Conservation (phyloP, 1,140 invertebrate species). For the Akabosia matsudoensis region DNA sequence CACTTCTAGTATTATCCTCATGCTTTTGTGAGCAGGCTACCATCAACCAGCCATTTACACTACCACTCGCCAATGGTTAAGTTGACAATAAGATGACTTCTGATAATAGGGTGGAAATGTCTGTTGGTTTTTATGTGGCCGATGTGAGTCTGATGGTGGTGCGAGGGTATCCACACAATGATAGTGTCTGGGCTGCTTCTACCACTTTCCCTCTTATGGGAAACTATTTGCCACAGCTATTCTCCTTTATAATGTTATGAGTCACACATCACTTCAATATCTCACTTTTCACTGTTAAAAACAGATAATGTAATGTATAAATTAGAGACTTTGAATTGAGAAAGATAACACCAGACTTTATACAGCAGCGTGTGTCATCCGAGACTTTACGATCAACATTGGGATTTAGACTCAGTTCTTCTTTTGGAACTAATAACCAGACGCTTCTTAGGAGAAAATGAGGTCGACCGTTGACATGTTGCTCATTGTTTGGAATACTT, state of each 20-base stretch:
- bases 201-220: neutral
- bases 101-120: neutral
- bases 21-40: neutral
- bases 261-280: neutral
- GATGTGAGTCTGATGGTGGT: no score
- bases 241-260: neutral
- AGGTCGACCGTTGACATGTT: no score
- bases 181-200: no score
- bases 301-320: neutral
- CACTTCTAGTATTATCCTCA: constrained; percentile 15
- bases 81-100: neutral
- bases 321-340: neutral
- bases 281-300: neutral
- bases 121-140: no score
- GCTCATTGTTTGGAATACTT: no score
- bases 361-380: neutral
- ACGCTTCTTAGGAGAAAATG: no score
- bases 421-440: no score
- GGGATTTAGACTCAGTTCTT: no score
- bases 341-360: neutral
- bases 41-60: neutral
- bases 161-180: no score
- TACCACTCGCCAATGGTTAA: no score
- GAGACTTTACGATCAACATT: neutral
- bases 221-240: neutral